phyloP scores from a whole-genome alignment of 2,113 vertebrate species.

The Lycaon pictus region DNA sequence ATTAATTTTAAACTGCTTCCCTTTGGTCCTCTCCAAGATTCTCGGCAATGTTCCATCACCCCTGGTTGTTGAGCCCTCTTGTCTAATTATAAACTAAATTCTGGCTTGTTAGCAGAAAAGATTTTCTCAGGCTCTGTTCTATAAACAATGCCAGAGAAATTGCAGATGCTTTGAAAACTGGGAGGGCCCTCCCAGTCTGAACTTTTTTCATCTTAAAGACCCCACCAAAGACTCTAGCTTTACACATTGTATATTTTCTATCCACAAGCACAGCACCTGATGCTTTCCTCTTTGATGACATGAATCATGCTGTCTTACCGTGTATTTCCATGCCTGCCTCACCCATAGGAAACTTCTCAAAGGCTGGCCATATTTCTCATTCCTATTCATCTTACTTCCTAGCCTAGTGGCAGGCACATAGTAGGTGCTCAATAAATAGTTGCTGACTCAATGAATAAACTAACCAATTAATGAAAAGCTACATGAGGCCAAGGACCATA shows the following conservation, averaged over 20 bases:
- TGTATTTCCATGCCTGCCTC: neutral
- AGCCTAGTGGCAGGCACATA: neutral
- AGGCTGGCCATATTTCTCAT: neutral
- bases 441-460: neutral
- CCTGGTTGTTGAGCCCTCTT: slow-evolving; percentile 60
- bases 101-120: slow-evolving; percentile 75
- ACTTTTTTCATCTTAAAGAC: slow-evolving; percentile 55
- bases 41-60: slow-evolving; percentile 60
- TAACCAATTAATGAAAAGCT: neutral
- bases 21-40: slow-evolving; percentile 44
- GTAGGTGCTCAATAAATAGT: neutral
- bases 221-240: slow-evolving; percentile 45
- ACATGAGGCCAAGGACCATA: neutral
- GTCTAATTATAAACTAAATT: slow-evolving; percentile 83
- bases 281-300: neutral
- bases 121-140: slow-evolving; percentile 83
- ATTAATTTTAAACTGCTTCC: slow-evolving; percentile 52
- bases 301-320: neutral
- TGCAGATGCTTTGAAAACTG: slow-evolving; percentile 74
- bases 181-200: neutral
- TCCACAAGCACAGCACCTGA: neutral
- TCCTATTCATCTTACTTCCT: neutral
- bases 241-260: slow-evolving; percentile 1
- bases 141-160: slow-evolving; percentile 80
- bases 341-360: neutral